Percentiles rank a stretch among this genome's conserved stretches.
These are phyloP conservation scores for Julus scanicus DNA, from an alignment of 2,888 invertebrate genomes.

Conservation along the genomic window DNA sequence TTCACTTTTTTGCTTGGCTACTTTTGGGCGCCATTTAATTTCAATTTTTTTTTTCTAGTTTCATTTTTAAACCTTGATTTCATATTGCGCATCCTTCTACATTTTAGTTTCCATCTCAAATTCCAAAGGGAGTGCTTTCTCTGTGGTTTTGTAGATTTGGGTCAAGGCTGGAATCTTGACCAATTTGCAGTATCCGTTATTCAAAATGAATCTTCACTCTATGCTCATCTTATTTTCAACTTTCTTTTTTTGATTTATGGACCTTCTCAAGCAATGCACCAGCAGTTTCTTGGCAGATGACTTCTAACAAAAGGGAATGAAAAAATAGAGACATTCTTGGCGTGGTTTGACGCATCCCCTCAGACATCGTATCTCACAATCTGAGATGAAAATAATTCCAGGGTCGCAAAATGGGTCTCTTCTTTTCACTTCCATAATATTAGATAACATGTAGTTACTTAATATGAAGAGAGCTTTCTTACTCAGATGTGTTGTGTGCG, in stretches of 20 bases:
- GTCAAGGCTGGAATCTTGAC: conserved; percentile 6
- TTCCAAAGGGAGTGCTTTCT: not conserved
- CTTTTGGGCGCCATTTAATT: not conserved
- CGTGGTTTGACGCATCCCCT: not conserved
- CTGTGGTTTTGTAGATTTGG: not conserved
- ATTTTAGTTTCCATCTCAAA: not conserved
- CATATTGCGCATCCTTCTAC: not conserved
- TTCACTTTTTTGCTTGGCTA: not conserved
- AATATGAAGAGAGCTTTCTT: too few relatives aligned
- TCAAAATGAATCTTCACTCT: not conserved
- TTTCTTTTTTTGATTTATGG: not conserved
- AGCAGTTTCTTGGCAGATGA: not conserved
- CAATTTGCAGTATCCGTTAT: not conserved
- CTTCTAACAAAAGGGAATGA: not conserved
- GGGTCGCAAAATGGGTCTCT: not conserved
- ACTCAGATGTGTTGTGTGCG: too few relatives aligned
- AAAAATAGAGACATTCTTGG: not conserved
- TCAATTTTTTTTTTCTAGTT: not conserved
- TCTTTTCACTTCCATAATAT: not conserved
- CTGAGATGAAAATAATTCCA: conserved; percentile 2
- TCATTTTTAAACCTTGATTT: not conserved
- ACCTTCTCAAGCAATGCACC: not conserved
- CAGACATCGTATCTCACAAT: not conserved
- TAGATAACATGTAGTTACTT: too few relatives aligned
- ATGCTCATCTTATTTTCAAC: too few relatives aligned